Evolutionary conservation across 2,113 vertebrate genomes (phyloP), one percentile per base, ranked within the genome.

Genomic region (Tapirus terrestris): DNA sequence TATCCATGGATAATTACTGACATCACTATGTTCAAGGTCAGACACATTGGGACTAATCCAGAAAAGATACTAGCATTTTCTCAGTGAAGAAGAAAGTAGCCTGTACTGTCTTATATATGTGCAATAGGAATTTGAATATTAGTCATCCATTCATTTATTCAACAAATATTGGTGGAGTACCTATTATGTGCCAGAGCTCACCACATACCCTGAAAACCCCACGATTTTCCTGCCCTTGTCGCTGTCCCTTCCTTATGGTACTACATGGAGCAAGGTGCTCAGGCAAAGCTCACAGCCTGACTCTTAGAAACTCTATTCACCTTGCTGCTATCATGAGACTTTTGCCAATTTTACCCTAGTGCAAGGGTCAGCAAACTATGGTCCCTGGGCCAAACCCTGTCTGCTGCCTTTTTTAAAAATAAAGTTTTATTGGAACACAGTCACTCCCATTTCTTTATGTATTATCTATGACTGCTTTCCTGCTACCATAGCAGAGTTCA

Each of bases 341-440:
- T 82, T 72, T 29, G 58, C 72, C 89, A 83, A 76, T 80, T 58
- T 90, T 67, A 93, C 36, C 58, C 77, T 89, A 72, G 18, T 0
- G 31, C 20, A 48, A 61, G 13, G 9, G 27, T 73, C 25, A 94
- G 58, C 67, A 95, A 73, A 13, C 63, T 82, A 48, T 31, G 14
- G 45, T 43, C 60, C 43, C 36, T n/a, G 18, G 39, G 90, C n/a
- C 79, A 92, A 92, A 93, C 18, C 20, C 45, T 45, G 51, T 10
- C 60, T 58, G 48, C 68, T 80, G 36, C 63, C 67, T 61, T 91
- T 79, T 63, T 91, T 31, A 45, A 68, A 91, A 75, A 79, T 89
- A 75, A 86, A 79, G 45, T 86, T 92, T 97, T 95, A 83, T 31
- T 56, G 48, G 83, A 88, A 97, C 51, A 76, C 6, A 72, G 48